These are phyloP conservation scores for Cheirogaleus major DNA, from an alignment of 2,797 vertebrate species.

Conservation along the genomic window DNA sequence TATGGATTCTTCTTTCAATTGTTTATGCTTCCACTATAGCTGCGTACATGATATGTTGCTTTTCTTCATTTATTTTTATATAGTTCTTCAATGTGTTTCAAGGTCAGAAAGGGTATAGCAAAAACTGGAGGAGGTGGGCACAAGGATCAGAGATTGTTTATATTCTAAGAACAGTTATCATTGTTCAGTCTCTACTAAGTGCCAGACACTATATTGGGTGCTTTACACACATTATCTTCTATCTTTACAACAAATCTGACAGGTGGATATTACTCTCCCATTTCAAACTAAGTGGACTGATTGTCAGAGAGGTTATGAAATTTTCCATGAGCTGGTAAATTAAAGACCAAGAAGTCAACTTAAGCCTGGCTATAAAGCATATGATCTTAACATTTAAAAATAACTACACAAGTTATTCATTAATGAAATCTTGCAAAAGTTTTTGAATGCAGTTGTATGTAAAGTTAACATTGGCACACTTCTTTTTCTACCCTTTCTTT, in stretches of 20 bases:
- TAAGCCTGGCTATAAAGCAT: neutral
- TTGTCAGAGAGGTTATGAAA: neutral
- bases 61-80: neutral
- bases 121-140: neutral
- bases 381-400: neutral
- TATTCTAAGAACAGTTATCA: neutral
- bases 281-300: neutral
- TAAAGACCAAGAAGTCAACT: neutral
- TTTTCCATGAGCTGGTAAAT: neutral
- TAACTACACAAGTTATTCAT: neutral
- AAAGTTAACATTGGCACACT: neutral
- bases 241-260: neutral
- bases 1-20: neutral
- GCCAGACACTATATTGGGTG: neutral
- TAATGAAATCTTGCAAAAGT: neutral
- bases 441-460: neutral
- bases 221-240: neutral
- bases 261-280: neutral
- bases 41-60: neutral
- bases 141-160: neutral
- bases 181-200: neutral
- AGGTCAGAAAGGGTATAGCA: neutral
- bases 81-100: neutral
- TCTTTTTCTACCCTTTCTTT: neutral
- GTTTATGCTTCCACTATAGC: neutral